Evolutionary conservation across 2,797 vertebrate species (phyloP).

Genomic region (Sebastes matsubarae): DNA sequence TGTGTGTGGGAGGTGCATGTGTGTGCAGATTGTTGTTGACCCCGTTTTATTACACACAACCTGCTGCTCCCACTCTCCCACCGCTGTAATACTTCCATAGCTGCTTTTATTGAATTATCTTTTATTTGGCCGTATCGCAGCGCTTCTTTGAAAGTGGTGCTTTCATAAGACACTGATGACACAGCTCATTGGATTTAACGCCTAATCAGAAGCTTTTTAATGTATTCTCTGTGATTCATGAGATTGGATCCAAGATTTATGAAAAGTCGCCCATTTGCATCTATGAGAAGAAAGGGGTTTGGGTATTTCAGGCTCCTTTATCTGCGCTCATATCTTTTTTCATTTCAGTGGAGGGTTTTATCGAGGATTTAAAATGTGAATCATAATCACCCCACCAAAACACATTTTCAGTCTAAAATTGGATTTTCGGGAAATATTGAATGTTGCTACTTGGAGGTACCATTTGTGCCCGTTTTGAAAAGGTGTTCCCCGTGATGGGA

Average conservation of each 20-base stretch:
- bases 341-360: constrained; percentile 74
- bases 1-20: not conserved
- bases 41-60: constrained; percentile 49
- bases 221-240: constrained; percentile 70
- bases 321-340: constrained; percentile 71
- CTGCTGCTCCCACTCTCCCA: constrained; percentile 29
- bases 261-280: constrained; percentile 76
- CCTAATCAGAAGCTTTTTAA: constrained; percentile 73
- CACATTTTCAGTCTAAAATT: constrained; percentile 64
- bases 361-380: constrained; percentile 75
- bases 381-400: constrained; percentile 71
- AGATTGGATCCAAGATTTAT: constrained; percentile 74
- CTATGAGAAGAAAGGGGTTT: constrained; percentile 52
- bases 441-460: constrained; percentile 61
- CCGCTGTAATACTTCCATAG: constrained; percentile 23
- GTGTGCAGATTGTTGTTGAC: constrained; percentile 34
- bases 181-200: constrained; percentile 70
- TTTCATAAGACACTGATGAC: constrained; percentile 67
- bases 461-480: constrained; percentile 50
- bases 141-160: constrained; percentile 51
- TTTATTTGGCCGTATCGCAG: constrained; percentile 55
- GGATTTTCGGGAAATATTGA: constrained; percentile 66
- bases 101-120: constrained; percentile 68
- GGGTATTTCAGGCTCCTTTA: constrained; percentile 68
- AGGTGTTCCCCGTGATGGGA: constrained; percentile 47